Base-by-base conservation (phyloP, 2,797 vertebrate genomes). In the Gymnothorax javanicus region DNA sequence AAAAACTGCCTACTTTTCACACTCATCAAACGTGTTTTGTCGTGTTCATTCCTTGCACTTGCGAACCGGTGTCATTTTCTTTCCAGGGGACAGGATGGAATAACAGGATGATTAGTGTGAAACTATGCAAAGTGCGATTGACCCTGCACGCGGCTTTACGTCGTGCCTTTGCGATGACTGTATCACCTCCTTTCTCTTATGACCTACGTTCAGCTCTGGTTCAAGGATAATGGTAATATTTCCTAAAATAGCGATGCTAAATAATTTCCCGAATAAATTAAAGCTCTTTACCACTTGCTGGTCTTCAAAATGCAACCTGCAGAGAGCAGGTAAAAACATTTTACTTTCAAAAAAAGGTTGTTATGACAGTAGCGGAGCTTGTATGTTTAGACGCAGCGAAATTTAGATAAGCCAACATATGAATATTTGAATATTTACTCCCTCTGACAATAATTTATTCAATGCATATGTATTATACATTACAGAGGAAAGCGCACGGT, bases 101-200 rank as follows among this genome's bases (percentile, higher is more conserved):
- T 82, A 83, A 60, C 71, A 60, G 64, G 69, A 56, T 87, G 86
- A 88, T 85, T 89, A 84, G 88, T 85, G 71, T 84, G 82, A 87
- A 88, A 77, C 81, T 67, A 62, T 62, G 54, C 64, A 57, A 56
- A 58, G n/a, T 59, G 17, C 85, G 56, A 20, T 75, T 60, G 84
- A 86, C 69, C 59, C 79, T 69, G 85, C 59, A 13, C 13, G 86
- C 88, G 87, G 88, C 89, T 88, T 89, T 7, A 86, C 86, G 87
- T 87, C 82, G 86, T 71, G 23, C 64, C 83, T 82, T 57, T 60
- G 84, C 71, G 58, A 83, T 88, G 60, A 79, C 79, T 25, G 75
- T 17, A 43, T 59, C 56, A 58, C 79, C 52, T 52, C 43, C 3
- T 13, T 27, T 77, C 33, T 8, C 52, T 52, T 4, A 77, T 52